Evolutionary conservation across 1,140 invertebrate genomes (phyloP).

Genomic region (Drosophila parvula): DNA sequence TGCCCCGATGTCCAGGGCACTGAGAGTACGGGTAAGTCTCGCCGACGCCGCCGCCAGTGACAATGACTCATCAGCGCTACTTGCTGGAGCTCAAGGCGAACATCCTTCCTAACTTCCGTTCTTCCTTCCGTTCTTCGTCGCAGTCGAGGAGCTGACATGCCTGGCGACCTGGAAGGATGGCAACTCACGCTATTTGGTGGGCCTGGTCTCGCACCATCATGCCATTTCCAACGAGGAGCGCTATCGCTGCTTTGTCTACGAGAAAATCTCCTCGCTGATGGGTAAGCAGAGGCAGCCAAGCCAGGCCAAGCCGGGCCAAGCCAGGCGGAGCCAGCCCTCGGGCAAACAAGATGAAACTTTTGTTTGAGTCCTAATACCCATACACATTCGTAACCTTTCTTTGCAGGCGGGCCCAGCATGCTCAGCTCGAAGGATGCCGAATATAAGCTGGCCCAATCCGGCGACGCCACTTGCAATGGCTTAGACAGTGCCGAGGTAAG

Average conservation of each 20-base stretch:
- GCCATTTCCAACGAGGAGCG: constrained; percentile 95
- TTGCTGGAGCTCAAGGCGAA: constrained; percentile 47
- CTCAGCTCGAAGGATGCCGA: constrained; percentile 86
- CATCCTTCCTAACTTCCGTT: constrained; percentile 34
- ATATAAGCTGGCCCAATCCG: constrained; percentile 93
- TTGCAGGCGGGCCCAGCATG: constrained; percentile 71
- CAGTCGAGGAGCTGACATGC: constrained; percentile 94
- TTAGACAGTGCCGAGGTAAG: constrained; percentile 88
- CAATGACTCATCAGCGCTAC: constrained; percentile 34
- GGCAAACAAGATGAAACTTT: constrained; percentile 56
- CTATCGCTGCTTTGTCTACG: constrained; percentile 96
- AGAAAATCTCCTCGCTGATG: constrained; percentile 86
- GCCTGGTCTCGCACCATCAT: constrained; percentile 90
- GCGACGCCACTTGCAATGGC: constrained; percentile 94
- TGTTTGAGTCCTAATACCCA: constrained; percentile 50
- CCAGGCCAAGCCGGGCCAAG: constrained; percentile 4
- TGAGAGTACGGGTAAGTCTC: constrained; percentile 89
- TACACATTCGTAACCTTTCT: constrained; percentile 40
- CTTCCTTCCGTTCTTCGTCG: constrained; percentile 52
- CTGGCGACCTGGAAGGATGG: constrained; percentile 95
- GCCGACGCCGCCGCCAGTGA: constrained; percentile 5
- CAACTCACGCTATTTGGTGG: constrained; percentile 93
- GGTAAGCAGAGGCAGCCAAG: constrained; percentile 55
- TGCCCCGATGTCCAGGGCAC: constrained; percentile 94
- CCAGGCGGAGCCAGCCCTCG: constrained; percentile 27